phyloP scores from a whole-genome alignment of 2,797 vertebrate species.

The Prionace glauca region DNA sequence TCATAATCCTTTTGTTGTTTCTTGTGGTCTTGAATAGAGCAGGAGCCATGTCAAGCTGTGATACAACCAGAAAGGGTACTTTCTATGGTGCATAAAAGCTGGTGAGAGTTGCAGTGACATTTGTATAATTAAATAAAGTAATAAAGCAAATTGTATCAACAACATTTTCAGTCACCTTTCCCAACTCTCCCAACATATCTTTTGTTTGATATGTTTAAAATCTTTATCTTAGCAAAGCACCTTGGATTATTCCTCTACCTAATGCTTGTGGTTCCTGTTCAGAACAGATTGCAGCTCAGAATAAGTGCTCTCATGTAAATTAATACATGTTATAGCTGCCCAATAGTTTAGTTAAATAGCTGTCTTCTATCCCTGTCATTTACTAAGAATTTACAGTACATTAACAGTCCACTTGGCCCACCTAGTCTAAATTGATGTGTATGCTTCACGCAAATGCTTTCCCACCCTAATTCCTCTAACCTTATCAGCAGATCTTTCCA shows the following conservation, averaged over 20 bases:
- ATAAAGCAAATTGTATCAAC: background rate
- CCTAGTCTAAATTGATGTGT: background rate
- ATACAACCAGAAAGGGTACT: no score
- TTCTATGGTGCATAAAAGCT: no score
- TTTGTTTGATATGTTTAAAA: background rate
- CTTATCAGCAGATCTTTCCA: background rate
- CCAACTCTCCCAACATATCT: background rate
- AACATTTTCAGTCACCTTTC: background rate
- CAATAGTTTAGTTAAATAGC: background rate
- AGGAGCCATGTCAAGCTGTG: no score
- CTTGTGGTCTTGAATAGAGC: no score
- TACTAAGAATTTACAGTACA: background rate
- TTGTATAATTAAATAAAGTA: no score
- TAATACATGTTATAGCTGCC: background rate
- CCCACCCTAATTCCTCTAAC: background rate
- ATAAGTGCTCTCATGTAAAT: constrained; percentile 16
- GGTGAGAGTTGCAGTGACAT: no score
- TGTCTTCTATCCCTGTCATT: background rate
- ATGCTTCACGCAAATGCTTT: background rate
- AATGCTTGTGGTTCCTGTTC: background rate
- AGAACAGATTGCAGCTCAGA: background rate
- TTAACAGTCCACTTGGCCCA: background rate
- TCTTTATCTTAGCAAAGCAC: background rate
- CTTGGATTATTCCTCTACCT: background rate
- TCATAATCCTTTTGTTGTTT: no score